Evolutionary conservation across 2,888 invertebrate genomes (phyloP).

Genomic region (Melieria omissa): DNA sequence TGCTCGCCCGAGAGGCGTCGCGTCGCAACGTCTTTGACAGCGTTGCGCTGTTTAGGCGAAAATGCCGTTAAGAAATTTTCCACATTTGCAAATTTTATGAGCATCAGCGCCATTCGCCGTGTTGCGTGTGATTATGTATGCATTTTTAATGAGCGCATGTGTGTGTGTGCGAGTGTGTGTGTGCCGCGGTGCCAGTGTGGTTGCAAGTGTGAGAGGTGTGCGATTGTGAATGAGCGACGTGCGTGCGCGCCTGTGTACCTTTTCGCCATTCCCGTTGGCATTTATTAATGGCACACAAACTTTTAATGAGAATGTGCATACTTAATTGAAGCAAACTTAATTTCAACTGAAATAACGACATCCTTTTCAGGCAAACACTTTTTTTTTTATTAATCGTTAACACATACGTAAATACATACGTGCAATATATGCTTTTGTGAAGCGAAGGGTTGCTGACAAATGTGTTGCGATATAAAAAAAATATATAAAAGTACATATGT

Average conservation of each 20-base stretch:
- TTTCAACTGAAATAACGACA: constrained; percentile 23
- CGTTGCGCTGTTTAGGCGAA: no score
- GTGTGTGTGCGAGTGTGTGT: not conserved
- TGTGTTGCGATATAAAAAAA: not conserved
- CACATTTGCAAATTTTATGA: constrained; percentile 19
- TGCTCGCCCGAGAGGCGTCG: no score
- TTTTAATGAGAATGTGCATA: constrained; percentile 50
- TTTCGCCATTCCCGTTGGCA: constrained; percentile 41
- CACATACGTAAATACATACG: no score
- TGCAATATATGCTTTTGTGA: no score
- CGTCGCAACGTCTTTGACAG: no score
- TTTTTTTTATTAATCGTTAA: no score
- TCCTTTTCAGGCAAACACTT: no score
- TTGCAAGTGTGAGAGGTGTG: constrained; percentile 3
- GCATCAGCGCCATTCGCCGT: not conserved
- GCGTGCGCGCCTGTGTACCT: constrained; percentile 19
- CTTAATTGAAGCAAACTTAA: constrained; percentile 46
- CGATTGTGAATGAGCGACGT: not conserved
- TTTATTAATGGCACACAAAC: constrained; percentile 47
- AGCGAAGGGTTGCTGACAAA: no score
- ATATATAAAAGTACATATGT: not conserved
- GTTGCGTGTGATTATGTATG: not conserved
- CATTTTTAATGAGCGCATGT: not conserved
- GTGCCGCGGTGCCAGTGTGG: not conserved
- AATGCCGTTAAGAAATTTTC: not conserved